Evolutionary conservation across 2,888 invertebrate genomes (phyloP).

Genomic region (Phengaris arion): DNA sequence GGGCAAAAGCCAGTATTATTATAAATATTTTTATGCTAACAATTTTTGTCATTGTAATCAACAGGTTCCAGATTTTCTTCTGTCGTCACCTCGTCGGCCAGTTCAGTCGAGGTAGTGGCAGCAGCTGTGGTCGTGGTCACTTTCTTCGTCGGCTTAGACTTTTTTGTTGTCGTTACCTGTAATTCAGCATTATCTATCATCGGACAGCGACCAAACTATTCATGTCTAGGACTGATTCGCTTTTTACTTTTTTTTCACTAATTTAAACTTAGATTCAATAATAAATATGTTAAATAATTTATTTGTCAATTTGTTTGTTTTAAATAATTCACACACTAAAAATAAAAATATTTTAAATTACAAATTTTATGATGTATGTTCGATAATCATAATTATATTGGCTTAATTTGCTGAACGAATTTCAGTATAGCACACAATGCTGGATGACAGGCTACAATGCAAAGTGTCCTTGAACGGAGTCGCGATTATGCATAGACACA

Average conservation of each 20-base stretch:
- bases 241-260: background rate
- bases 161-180: constrained; percentile 67
- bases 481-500: no score
- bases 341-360: background rate
- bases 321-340: background rate
- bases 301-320: background rate
- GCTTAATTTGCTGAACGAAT: no score
- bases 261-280: background rate
- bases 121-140: constrained; percentile 61
- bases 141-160: constrained; percentile 57
- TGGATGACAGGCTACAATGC: no score
- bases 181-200: constrained; percentile 46
- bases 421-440: no score
- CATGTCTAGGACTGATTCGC: background rate
- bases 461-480: no score
- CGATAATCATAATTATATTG: no score
- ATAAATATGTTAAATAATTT: constrained; percentile 7
- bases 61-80: constrained; percentile 61
- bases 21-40: constrained; percentile 49
- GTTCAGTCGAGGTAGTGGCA: constrained; percentile 58
- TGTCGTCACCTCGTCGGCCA: constrained; percentile 63
- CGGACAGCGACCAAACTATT: constrained; percentile 45
- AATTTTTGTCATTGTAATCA: constrained; percentile 63
- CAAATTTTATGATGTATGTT: constrained; percentile 1
- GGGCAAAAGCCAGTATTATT: no score